Evolutionary conservation across 2,113 vertebrate genomes (phyloP).

Genomic region (Spilogale gracilis): DNA sequence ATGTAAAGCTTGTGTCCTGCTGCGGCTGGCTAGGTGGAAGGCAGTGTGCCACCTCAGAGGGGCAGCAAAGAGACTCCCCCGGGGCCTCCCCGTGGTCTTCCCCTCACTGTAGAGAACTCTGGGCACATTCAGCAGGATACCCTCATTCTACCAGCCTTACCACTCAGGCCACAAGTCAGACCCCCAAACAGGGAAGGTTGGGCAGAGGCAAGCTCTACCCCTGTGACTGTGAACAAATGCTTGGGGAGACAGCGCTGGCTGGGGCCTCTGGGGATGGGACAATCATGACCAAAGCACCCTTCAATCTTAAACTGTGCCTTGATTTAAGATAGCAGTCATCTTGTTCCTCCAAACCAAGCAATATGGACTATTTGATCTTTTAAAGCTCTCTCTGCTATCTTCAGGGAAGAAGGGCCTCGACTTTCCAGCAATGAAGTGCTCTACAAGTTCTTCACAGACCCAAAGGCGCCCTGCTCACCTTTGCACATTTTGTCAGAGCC

Average conservation of each 20-base stretch:
- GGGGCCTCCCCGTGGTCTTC: neutral
- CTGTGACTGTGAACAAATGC: rapidly evolving
- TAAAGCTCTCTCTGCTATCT: neutral
- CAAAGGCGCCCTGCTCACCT: neutral
- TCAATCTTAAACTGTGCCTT: neutral
- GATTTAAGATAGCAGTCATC: neutral
- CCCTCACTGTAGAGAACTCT: neutral
- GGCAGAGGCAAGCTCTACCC: neutral
- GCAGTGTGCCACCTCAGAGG: rapidly evolving
- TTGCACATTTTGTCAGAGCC: neutral
- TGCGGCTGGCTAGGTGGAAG: neutral
- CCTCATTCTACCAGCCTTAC: neutral
- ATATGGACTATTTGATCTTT: neutral
- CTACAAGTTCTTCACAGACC: rapidly evolving
- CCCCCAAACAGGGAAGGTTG: neutral
- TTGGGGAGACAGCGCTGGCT: neutral
- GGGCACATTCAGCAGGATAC: neutral
- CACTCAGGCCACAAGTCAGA: neutral
- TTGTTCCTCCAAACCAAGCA: neutral
- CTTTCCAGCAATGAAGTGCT: neutral
- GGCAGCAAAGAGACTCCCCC: neutral
- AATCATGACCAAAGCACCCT: neutral
- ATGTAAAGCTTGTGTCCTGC: neutral
- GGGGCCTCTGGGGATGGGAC: neutral
- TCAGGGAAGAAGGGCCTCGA: neutral